phyloP scores from a whole-genome alignment of 2,888 invertebrate species.

The Torymus auratus region DNA sequence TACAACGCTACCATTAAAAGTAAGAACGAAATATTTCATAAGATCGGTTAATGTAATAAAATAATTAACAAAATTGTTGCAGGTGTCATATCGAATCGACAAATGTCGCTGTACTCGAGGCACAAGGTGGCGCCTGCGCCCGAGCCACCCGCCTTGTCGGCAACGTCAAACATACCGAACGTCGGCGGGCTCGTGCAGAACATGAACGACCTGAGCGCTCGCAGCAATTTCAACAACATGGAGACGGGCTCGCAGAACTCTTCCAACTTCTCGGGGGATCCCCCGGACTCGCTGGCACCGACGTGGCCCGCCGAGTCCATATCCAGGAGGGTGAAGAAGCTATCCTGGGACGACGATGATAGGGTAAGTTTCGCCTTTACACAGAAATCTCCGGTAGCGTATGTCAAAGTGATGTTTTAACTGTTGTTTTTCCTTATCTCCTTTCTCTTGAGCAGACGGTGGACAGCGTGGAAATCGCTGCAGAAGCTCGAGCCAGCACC shows the following conservation, averaged over 20 bases:
- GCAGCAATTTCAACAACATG: slow-evolving; percentile 66
- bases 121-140: slow-evolving; percentile 72
- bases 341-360: slow-evolving; percentile 86
- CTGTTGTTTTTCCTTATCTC: not conserved
- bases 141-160: slow-evolving; percentile 70
- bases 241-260: slow-evolving; percentile 70
- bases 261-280: slow-evolving; percentile 72
- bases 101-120: slow-evolving; percentile 68
- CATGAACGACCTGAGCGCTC: slow-evolving; percentile 74
- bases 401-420: too few relatives aligned
- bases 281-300: slow-evolving; percentile 71
- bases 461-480: slow-evolving; percentile 77
- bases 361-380: slow-evolving; percentile 62
- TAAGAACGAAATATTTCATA: slow-evolving; percentile 66
- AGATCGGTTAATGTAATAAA: not conserved
- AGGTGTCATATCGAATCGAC: slow-evolving; percentile 70
- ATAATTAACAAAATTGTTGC: not conserved
- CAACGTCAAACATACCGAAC: slow-evolving; percentile 74
- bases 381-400: too few relatives aligned
- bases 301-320: slow-evolving; percentile 85
- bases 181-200: slow-evolving; percentile 73
- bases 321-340: slow-evolving; percentile 85
- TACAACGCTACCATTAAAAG: slow-evolving; percentile 81
- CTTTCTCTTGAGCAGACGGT: slow-evolving; percentile 74
- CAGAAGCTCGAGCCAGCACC: slow-evolving; percentile 74